Evolutionary conservation across 1,140 invertebrate species (phyloP).

Genomic region (Elymnias hypermnestra): DNA sequence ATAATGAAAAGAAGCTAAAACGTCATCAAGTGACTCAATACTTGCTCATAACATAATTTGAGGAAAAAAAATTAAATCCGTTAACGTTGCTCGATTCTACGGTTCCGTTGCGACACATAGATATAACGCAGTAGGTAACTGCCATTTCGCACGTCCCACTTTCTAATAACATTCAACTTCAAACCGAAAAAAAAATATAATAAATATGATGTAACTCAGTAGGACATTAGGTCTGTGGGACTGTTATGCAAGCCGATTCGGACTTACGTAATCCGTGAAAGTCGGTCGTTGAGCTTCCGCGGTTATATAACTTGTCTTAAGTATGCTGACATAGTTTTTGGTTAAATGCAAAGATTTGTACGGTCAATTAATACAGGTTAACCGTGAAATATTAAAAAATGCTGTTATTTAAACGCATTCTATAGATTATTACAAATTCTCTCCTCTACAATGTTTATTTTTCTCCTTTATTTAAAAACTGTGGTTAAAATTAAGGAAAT

Average conservation of each 20-base stretch:
- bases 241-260: constrained; percentile 53
- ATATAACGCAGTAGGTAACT: constrained; percentile 15
- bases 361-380: constrained; percentile 7
- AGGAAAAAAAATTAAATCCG: constrained; percentile 2
- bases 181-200: constrained; percentile 49
- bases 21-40: constrained; percentile 1
- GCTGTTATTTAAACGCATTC: background rate
- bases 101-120: constrained; percentile 11
- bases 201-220: constrained; percentile 54
- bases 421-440: no score
- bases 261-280: constrained; percentile 61
- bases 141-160: constrained; percentile 61
- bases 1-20: no score
- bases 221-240: constrained; percentile 64
- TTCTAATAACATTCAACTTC: constrained; percentile 65
- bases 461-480: no score
- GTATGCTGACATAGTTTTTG: constrained; percentile 45
- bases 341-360: constrained; percentile 11
- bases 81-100: background rate
- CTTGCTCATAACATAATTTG: background rate
- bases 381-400: background rate
- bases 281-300: constrained; percentile 57
- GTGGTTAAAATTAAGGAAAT: no score
- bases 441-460: no score
- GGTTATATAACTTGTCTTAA: constrained; percentile 50